Evolutionary conservation across 2,113 vertebrate genomes (phyloP).

Genomic region (Pipa parva): DNA sequence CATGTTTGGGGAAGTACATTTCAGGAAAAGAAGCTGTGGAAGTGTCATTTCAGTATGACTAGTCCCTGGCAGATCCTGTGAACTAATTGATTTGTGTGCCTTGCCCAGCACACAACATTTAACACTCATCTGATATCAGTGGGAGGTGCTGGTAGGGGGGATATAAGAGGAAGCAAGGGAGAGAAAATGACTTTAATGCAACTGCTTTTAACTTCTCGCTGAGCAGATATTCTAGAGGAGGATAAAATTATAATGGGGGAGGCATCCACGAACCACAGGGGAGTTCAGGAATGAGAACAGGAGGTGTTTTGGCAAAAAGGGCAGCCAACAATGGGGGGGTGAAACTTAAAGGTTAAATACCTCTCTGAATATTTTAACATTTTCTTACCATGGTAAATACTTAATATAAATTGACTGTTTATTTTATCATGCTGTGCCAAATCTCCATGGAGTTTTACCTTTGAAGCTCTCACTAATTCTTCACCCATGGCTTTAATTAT

Average conservation of each 20-base stretch:
- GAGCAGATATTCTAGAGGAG: conserved; percentile 13
- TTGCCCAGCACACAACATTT: conserved; percentile 28
- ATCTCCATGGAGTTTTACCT: conserved; percentile 15
- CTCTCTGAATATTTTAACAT: conserved; percentile 38
- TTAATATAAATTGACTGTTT: conserved; percentile 41
- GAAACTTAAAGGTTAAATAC: conserved; percentile 30
- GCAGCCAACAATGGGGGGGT: conserved; percentile 24
- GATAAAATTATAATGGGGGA: conserved; percentile 17
- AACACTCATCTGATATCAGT: conserved; percentile 29
- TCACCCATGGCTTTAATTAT: conserved; percentile 19
- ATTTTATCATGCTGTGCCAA: conserved; percentile 34
- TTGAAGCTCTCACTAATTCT: conserved; percentile 24
- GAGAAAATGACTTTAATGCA: conserved; percentile 36
- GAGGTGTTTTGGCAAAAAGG: conserved; percentile 25
- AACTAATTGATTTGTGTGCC: conserved; percentile 31
- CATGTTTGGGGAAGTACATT: background rate
- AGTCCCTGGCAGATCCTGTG: conserved; percentile 17
- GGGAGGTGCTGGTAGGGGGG: conserved; percentile 28
- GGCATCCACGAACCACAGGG: conserved; percentile 21
- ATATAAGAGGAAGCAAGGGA: conserved; percentile 34
- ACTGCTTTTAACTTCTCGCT: conserved; percentile 28
- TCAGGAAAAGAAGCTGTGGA: conserved; percentile 1
- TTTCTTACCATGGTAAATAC: conserved; percentile 37
- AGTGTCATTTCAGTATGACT: conserved; percentile 4
- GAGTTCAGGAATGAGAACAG: conserved; percentile 17